A percentile compares a stretch with the other conserved stretches of the same genome.
Evolutionary conservation across 2,888 invertebrate genomes (phyloP).

Genomic region (Myopa testacea): DNA sequence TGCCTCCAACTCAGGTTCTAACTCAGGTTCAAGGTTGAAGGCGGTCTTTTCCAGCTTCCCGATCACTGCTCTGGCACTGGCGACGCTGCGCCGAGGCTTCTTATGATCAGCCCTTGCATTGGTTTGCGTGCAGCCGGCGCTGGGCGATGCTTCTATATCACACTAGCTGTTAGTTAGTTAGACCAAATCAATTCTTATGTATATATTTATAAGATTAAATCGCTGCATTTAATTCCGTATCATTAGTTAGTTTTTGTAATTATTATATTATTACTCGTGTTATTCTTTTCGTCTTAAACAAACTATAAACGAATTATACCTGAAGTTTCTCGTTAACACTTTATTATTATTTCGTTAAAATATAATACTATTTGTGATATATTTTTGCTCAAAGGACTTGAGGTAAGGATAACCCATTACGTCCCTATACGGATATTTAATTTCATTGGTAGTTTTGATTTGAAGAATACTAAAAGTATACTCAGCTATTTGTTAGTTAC

Average conservation of each 20-base stretch:
- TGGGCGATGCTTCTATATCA: slow-evolving; percentile 58
- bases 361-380: too few species aligned
- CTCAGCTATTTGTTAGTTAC: too few species aligned
- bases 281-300: too few species aligned
- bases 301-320: too few species aligned
- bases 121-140: not conserved
- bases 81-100: not conserved
- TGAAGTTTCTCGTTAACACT: too few species aligned
- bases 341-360: too few species aligned
- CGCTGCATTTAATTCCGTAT: not conserved
- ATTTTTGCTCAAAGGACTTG: too few species aligned
- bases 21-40: not conserved
- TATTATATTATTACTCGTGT: not conserved
- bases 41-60: slow-evolving; percentile 3
- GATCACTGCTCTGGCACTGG: slow-evolving; percentile 6
- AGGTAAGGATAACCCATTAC: too few species aligned
- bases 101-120: slow-evolving; percentile 27
- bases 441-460: too few species aligned
- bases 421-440: too few species aligned
- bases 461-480: too few species aligned
- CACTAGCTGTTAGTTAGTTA: slow-evolving; percentile 58
- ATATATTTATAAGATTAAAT: slow-evolving; percentile 12
- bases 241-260: not conserved
- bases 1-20: not conserved
- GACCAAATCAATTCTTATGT: slow-evolving; percentile 34